phyloP scores from a whole-genome alignment of 2,113 vertebrate genomes.

The Laticauda colubrina region DNA sequence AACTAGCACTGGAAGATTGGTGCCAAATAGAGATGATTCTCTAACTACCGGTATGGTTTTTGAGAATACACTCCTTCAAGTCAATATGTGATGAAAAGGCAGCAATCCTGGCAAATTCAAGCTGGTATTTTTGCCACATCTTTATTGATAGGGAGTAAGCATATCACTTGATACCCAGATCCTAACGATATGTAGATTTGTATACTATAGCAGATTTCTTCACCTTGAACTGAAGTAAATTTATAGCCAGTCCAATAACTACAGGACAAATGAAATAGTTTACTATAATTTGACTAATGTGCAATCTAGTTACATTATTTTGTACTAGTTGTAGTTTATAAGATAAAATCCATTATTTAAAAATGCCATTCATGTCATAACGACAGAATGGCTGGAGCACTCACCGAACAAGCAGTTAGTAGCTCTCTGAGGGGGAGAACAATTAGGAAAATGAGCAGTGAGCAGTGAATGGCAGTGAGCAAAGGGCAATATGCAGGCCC shows the following conservation, averaged over 20 bases:
- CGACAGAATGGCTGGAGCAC: background rate
- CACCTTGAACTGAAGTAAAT: background rate
- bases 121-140: background rate
- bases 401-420: background rate
- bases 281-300: background rate
- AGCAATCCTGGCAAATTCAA: background rate
- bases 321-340: background rate
- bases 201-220: background rate
- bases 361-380: background rate
- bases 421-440: background rate
- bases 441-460: background rate
- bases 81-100: background rate
- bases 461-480: background rate
- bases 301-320: background rate
- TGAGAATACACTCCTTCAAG: background rate
- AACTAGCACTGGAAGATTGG: background rate
- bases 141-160: background rate
- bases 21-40: background rate
- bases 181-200: background rate
- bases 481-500: background rate
- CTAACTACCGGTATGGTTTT: background rate
- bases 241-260: background rate
- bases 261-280: background rate
- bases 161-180: background rate
- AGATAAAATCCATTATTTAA: background rate